Conservation (phyloP, 2,797 vertebrate species). For the Gymnoscopelus braueri region DNA sequence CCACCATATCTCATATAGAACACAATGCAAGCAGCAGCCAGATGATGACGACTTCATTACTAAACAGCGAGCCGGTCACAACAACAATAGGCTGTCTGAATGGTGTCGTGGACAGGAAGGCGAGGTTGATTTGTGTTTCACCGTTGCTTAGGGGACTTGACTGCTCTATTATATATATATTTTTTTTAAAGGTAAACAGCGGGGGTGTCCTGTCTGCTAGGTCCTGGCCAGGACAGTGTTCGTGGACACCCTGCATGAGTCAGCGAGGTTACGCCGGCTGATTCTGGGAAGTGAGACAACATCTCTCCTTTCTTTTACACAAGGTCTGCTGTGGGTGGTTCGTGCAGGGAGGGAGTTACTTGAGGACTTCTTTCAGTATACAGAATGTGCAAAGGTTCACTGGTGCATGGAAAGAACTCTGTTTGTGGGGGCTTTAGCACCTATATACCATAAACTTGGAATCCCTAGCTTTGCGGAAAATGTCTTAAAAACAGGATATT, state of each 20-base stretch:
- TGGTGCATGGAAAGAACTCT: slow-evolving; percentile 13
- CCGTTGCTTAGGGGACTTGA: slow-evolving; percentile 56
- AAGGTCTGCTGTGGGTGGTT: slow-evolving; percentile 20
- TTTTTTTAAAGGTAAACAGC: slow-evolving; percentile 51
- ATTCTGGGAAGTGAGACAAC: slow-evolving; percentile 77
- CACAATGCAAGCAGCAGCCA: background rate
- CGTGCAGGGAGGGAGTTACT: slow-evolving; percentile 18
- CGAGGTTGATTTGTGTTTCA: slow-evolving; percentile 49
- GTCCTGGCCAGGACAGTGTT: slow-evolving; percentile 31
- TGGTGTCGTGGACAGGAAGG: slow-evolving; percentile 38
- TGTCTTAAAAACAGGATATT: slow-evolving; percentile 23
- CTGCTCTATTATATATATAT: slow-evolving; percentile 35
- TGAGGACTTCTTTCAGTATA: slow-evolving; percentile 15
- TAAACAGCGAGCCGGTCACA: slow-evolving; percentile 27
- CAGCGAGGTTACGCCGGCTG: slow-evolving; percentile 43
- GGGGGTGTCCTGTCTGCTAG: slow-evolving; percentile 55
- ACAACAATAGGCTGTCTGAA: slow-evolving; percentile 6
- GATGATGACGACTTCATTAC: slow-evolving; percentile 8
- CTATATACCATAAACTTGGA: slow-evolving; percentile 51
- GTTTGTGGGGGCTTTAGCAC: slow-evolving; percentile 25
- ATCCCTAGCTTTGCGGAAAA: slow-evolving; percentile 14
- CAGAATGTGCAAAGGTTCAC: too few species aligned
- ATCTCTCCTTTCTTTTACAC: slow-evolving; percentile 38
- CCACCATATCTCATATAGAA: slow-evolving; percentile 22
- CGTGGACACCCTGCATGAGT: slow-evolving; percentile 62